Evolutionary conservation across 2,797 vertebrate species (phyloP), one percentile per base, ranked within the genome.

Genomic region (Champsocephalus esox): DNA sequence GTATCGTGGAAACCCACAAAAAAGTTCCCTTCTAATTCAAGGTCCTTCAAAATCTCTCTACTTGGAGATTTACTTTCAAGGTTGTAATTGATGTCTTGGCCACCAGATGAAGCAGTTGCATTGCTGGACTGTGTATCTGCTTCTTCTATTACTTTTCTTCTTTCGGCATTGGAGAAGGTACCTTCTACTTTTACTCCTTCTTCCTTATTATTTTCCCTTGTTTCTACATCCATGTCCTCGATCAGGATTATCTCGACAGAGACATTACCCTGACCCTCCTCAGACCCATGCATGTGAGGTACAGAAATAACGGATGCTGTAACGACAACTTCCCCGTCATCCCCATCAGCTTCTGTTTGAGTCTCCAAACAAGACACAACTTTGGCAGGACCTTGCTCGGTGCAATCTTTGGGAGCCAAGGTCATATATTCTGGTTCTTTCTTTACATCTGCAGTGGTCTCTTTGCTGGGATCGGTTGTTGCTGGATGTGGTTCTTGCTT

Each of bases 41-140:
- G 17, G 17, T 7, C 14, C 28, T 74, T 64, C 5, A 73, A 66
- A 75, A 16, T 38, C 32, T 74, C 71, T 66, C 54, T 16, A 9
- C 6, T 21, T 64, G 14, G 2, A 45, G 44, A 28, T 5, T 32
- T 46, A n/a, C 12, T 57, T 1, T 1, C 52, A 34, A 16, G 9
- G 24, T 16, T 44, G n/a, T 32, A 16, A 9, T 44, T 57, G 55
- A 7, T 61, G 8, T 55, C 55, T 49, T 38, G 32, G 55, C 2
- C 34, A 21, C 16, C 3, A 0, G 43, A 9, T 49, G 48, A 52
- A 70, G 6, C 11, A 41, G 9, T 24, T 21, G 2, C 2, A 24
- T 6, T 12, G 5, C 12, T 1, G 1, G 13, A 21, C 5, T 4
- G 2, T 48, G 10, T 41, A 43, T 19, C 4, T 51, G 46, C 8